Evolutionary conservation across 37 sponge, comb jelly and placozoan genomes (phyloP).

Genomic region (Beroe forskalii): DNA sequence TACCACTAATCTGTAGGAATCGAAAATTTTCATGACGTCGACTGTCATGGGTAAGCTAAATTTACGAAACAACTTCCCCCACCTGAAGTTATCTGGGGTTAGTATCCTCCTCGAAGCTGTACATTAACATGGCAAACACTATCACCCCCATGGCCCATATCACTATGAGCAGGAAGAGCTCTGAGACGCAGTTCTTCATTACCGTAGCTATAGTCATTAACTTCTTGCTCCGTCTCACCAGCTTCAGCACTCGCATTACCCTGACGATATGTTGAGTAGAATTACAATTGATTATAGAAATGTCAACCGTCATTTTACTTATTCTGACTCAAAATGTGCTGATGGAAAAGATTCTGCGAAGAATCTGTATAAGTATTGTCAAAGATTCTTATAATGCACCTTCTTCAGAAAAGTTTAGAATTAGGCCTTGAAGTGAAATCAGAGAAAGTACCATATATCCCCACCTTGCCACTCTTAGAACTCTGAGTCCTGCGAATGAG

Average conservation of each 20-base stretch:
- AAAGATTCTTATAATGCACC: too few relatives aligned
- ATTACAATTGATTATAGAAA: too few relatives aligned
- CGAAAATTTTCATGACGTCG: too few relatives aligned
- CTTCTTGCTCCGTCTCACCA: constrained; percentile 39
- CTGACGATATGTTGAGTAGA: neutral
- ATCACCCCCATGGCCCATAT: constrained; percentile 42
- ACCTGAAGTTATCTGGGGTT: constrained; percentile 10
- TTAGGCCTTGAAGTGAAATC: too few relatives aligned
- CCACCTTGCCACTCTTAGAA: constrained; percentile 32
- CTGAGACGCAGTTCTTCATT: constrained; percentile 49
- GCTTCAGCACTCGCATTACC: constrained; percentile 20
- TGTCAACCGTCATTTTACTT: neutral
- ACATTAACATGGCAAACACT: constrained; percentile 43
- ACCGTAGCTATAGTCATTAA: constrained; percentile 49
- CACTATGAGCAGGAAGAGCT: constrained; percentile 24
- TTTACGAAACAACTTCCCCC: too few relatives aligned
- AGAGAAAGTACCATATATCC: neutral
- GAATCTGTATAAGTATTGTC: too few relatives aligned
- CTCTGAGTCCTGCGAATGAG: constrained; percentile 9
- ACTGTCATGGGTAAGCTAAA: too few relatives aligned
- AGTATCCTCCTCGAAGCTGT: constrained; percentile 14
- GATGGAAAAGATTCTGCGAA: too few relatives aligned
- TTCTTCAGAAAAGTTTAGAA: too few relatives aligned
- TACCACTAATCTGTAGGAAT: too few relatives aligned
- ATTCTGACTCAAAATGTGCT: neutral